phyloP scores from a whole-genome alignment of 2,888 invertebrate species.

The Seladonia tumulorum region DNA sequence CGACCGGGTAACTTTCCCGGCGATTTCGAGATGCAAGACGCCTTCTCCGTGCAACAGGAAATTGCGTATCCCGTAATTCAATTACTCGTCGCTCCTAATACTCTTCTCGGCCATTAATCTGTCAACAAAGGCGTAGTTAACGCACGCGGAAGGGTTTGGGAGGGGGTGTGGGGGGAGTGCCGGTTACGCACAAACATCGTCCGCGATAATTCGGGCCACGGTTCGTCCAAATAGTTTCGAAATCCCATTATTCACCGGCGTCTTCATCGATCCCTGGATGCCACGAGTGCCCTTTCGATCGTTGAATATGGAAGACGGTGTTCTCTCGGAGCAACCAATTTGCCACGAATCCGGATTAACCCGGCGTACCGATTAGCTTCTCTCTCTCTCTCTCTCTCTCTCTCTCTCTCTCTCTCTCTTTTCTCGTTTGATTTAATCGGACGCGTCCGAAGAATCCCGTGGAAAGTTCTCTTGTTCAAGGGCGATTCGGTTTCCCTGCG shows the following conservation, averaged over 20 bases:
- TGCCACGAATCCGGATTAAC: conserved; percentile 17
- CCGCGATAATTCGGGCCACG: background rate
- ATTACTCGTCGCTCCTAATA: conserved; percentile 1
- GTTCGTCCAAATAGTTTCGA: conserved; percentile 11
- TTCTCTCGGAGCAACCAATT: conserved; percentile 24
- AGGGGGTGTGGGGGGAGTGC: background rate
- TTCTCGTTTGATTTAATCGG: conserved; percentile 54
- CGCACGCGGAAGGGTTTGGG: background rate
- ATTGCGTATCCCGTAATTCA: conserved; percentile 3
- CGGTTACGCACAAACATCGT: background rate
- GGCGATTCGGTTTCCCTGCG: conserved; percentile 23
- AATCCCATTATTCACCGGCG: conserved; percentile 12
- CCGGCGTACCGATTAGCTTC: conserved; percentile 32
- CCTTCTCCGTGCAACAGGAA: background rate
- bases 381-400: background rate
- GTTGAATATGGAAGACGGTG: conserved; percentile 33
- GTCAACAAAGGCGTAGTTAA: background rate
- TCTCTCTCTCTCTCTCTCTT: background rate
- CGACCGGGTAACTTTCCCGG: background rate
- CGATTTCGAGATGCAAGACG: background rate
- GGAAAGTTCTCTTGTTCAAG: conserved; percentile 18
- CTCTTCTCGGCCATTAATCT: conserved; percentile 10
- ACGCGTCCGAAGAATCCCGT: conserved; percentile 1
- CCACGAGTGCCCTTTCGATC: background rate
- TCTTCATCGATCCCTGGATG: conserved; percentile 12